Conservation (phyloP, 2,797 vertebrate genomes). For the Aldrovandia affinis region DNA sequence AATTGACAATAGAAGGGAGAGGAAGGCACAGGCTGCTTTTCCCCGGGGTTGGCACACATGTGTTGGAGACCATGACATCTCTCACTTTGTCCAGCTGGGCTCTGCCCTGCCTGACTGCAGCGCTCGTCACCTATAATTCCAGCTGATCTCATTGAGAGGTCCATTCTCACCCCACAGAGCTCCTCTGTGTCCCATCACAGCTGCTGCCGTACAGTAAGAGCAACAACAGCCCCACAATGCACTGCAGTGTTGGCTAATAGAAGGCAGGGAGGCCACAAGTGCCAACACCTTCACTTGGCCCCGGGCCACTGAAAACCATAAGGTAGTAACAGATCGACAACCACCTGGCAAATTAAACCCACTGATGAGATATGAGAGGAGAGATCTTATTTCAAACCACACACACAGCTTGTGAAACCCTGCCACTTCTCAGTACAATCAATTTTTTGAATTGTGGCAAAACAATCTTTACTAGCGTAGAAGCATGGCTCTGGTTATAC, state of each 20-base stretch:
- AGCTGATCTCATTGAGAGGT: conserved; percentile 8
- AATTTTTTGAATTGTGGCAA: background rate
- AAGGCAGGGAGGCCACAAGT: background rate
- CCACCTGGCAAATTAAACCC: background rate
- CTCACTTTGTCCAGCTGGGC: background rate
- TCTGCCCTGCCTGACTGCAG: background rate
- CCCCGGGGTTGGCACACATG: background rate
- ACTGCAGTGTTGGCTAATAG: background rate
- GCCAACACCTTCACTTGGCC: too few relatives aligned
- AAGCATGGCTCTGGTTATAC: background rate
- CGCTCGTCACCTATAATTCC: background rate
- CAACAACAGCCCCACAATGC: background rate
- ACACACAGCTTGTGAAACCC: background rate
- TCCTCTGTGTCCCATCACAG: conserved; percentile 7
- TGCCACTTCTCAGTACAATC: background rate
- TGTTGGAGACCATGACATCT: background rate
- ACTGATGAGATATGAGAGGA: background rate
- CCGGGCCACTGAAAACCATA: background rate
- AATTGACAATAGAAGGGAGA: background rate
- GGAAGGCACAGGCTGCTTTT: background rate
- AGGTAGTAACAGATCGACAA: background rate
- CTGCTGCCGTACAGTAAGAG: background rate
- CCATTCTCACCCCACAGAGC: conserved; percentile 20
- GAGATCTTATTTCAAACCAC: too few relatives aligned
- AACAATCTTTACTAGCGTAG: background rate